Evolutionary conservation across 2,113 vertebrate species (phyloP).

Genomic region (Potamarius usumacintae): DNA sequence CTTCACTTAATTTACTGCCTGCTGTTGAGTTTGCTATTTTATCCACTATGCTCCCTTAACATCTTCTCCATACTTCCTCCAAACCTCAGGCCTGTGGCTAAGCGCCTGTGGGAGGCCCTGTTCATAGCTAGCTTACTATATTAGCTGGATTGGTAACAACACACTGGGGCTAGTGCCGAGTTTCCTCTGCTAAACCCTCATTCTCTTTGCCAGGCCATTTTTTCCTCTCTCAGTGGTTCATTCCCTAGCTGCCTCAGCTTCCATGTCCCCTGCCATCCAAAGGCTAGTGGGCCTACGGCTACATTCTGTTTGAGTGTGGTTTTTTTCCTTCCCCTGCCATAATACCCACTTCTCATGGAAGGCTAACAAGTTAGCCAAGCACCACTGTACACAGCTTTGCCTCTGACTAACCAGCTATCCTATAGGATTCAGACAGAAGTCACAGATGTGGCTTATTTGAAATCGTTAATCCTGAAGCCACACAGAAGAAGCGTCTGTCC

Average conservation of each 20-base stretch:
- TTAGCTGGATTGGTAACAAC: not conserved
- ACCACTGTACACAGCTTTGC: not conserved
- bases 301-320: not conserved
- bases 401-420: not conserved
- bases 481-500: not conserved
- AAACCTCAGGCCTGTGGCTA: not conserved
- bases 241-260: not conserved
- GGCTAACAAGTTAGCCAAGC: not conserved
- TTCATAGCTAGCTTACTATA: not conserved
- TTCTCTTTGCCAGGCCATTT: not conserved
- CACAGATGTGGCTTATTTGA: conserved; percentile 6
- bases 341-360: not conserved
- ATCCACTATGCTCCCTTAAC: not conserved
- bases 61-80: not conserved
- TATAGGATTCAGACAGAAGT: not conserved
- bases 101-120: not conserved
- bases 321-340: not conserved
- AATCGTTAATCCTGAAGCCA: conserved; percentile 5
- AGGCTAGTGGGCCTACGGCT: not conserved
- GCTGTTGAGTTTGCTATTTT: not conserved
- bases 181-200: not conserved
- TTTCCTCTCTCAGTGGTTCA: not conserved
- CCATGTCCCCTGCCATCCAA: not conserved
- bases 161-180: not conserved
- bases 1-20: conserved; percentile 2